Base-by-base conservation (phyloP, 2,888 invertebrate species). In the Syrphus vitripennis region DNA sequence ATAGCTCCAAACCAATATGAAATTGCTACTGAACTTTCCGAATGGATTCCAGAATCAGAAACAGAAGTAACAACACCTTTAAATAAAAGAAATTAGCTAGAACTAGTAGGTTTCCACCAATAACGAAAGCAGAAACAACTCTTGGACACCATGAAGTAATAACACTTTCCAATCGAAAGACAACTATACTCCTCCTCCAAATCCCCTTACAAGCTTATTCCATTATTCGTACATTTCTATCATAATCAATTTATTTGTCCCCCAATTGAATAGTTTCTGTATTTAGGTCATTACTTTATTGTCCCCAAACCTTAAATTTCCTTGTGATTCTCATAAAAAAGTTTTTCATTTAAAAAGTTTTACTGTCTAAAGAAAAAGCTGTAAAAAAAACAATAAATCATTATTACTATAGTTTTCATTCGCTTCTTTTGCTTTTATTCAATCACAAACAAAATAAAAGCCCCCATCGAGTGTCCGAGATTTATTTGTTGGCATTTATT, bases 401-500 rank as follows among this genome's bases (percentile, higher is more conserved):
- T 50, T 50, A 50, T 50, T 50, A 50, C 50, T 26, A 26, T 26
- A 50, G 24, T 50, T 50, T 50, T 50, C 6, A 24, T 24, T 50
- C 6, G 24, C 24, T 7, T 12, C 34, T 42, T n/a, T 55, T 16
- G 55, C 31, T 31, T 55, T 55, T 10, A 55, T 55, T 55, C 31
- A 55, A 55, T 55, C 55, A 55, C 29, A 55, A 29, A 31, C 29
- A 55, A 29, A 55, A 55, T 55, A 31, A 55, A 31, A 55, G 55
- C 29, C 29, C 16, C n/a, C n/a, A n/a, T n/a, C 55, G 7, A 55
- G 16, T 55, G 24, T 59, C 12, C 9, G 42, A 29, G 37, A 74
- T 74, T 65, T 75, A 65, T 65, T n/a, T 31, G 42, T 34, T n/a
- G 55, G 29, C 55, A 75, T 42, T 75, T 34, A 55, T 55, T 75